Evolutionary conservation across 1,140 invertebrate species (phyloP), one percentile per base, ranked within the genome.

Genomic region (Neoseiulus cucumeris): DNA sequence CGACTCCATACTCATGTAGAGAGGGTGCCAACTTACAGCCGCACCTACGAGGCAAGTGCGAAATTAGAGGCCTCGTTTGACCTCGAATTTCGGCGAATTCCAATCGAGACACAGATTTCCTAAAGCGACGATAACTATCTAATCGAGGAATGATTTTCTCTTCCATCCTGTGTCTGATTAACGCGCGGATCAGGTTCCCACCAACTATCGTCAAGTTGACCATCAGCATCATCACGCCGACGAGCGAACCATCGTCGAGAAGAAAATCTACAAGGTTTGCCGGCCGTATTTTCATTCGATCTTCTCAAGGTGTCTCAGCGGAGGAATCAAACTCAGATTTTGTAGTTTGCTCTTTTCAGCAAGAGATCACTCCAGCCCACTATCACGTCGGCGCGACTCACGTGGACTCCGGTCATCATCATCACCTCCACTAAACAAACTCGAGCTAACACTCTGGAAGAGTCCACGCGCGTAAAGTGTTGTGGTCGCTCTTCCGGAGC

Each of bases 201-300:
- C 22, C 12, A 59, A 59, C 9, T 59, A 59, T 9, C 51, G 51
- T 12, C 51, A 59, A 9, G 51, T 59, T 25, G 51, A 59, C 51
- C 51, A 59, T 25, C 51, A 59, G 22, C 51, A 59, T 59, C 51
- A 59, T 33, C 51, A 59, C 33, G 12, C 51, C 51, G 51, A 59
- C 9, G 51, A 59, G 17, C 51, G 51, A 17, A 59, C 51, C 51
- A 59, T 59, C 22, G 51, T 59, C 4, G 51, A 59, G 33, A 59
- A 59, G 51, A 59, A 59, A 20, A 59, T 59, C 22, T 59, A 59
- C 51, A 59, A 59, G 51, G 51, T 59, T 18, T 14, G n/a, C n/a
- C n/a, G n/a, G n/a, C n/a, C n/a, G n/a, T n/a, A n/a, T n/a, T n/a
- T n/a, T n/a, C n/a, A n/a, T n/a, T n/a, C n/a, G n/a, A 39, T 39